These are phyloP conservation scores for Muntiacus muntjak DNA, from an alignment of 2,113 vertebrate genomes.

Conservation along the genomic window DNA sequence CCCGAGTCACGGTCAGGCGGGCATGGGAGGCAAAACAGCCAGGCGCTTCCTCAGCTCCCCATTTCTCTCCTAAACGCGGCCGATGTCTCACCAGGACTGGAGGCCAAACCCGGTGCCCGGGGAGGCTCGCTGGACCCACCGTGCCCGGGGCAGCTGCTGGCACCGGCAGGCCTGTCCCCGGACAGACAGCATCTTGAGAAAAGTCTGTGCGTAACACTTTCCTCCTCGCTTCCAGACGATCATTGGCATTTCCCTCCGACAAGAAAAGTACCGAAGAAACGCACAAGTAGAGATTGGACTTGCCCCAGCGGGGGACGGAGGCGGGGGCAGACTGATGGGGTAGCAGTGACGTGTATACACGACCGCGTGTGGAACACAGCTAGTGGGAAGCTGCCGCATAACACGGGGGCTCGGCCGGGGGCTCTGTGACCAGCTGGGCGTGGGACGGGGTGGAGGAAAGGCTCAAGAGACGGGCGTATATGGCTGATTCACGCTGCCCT, in stretches of 20 bases:
- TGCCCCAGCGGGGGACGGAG: not conserved
- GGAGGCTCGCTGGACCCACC: not conserved
- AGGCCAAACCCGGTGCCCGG: not conserved
- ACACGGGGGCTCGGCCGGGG: not conserved
- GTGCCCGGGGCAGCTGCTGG: not conserved
- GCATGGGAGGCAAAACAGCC: not conserved
- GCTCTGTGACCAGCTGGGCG: not conserved
- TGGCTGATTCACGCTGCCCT: fast-evolving
- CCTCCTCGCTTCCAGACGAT: not conserved
- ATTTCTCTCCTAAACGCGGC: not conserved
- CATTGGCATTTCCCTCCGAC: not conserved
- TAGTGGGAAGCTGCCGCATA: fast-evolving
- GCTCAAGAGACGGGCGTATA: fast-evolving
- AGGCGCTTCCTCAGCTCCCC: not conserved
- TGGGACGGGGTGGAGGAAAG: fast-evolving
- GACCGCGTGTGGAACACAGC: fast-evolving
- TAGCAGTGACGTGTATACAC: fast-evolving
- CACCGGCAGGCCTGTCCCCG: not conserved
- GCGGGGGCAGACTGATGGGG: fast-evolving
- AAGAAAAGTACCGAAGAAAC: no score
- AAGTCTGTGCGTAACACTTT: not conserved
- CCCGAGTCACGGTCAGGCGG: conserved; percentile 53
- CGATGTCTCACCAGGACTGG: not conserved
- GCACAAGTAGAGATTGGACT: fast-evolving
- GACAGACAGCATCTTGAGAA: not conserved